Conservation (phyloP, 2,888 invertebrate species). For the Vannuccia rotundouncinata region DNA sequence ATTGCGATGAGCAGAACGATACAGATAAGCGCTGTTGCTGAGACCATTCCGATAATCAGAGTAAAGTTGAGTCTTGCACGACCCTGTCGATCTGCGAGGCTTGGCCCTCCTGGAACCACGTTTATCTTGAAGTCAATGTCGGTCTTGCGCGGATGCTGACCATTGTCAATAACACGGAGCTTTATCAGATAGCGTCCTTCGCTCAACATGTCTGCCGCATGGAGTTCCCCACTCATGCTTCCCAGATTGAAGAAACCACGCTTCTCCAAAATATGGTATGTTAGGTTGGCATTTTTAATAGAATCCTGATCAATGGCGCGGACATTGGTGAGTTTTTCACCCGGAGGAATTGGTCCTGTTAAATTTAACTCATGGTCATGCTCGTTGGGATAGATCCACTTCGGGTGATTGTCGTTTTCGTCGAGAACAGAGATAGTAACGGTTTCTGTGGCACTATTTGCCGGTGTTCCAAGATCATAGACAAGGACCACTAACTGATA, state of each 20-base stretch:
- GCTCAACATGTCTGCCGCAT: background rate
- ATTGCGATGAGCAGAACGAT: constrained; percentile 32
- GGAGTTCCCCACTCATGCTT: constrained; percentile 16
- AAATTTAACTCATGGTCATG: constrained; percentile 20
- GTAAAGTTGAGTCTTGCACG: constrained; percentile 29
- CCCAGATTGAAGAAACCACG: constrained; percentile 10
- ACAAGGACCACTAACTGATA: constrained; percentile 29
- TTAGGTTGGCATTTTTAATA: constrained; percentile 34
- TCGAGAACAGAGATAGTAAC: constrained; percentile 32
- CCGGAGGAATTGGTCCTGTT: constrained; percentile 24
- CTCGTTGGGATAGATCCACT: constrained; percentile 29
- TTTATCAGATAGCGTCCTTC: constrained; percentile 25
- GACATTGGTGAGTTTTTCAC: constrained; percentile 18
- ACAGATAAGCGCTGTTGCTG: constrained; percentile 31
- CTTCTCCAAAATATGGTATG: constrained; percentile 10
- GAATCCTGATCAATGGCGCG: constrained; percentile 25
- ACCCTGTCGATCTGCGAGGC: background rate
- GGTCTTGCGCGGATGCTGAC: constrained; percentile 10
- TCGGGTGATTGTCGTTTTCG: constrained; percentile 35
- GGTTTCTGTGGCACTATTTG: constrained; percentile 14
- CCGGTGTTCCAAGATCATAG: constrained; percentile 30
- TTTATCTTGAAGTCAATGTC: constrained; percentile 31
- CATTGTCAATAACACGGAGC: constrained; percentile 31
- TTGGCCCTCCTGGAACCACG: background rate
- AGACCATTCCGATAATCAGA: constrained; percentile 31